Conservation (phyloP, 64 coral and sea anemone species). For the Montipora capricornis region DNA sequence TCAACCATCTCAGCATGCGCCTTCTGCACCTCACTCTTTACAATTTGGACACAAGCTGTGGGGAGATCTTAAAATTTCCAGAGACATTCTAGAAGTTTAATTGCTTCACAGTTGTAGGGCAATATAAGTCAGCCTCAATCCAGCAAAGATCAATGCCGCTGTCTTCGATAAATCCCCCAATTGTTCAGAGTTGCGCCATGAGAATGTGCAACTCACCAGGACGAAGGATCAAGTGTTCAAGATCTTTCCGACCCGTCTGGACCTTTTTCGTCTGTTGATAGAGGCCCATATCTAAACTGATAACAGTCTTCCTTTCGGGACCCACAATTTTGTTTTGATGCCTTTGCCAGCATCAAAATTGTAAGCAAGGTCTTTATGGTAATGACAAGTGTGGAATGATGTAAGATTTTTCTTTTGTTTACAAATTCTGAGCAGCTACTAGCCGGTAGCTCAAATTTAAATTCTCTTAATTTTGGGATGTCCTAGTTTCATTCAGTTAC, state of each 20-base stretch:
- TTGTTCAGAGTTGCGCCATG: conserved; percentile 24
- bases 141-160: too few relatives aligned
- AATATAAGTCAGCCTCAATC: too few relatives aligned
- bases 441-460: conserved; percentile 4
- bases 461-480: conserved; percentile 45
- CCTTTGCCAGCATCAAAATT: conserved; percentile 2
- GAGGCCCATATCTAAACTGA: not conserved
- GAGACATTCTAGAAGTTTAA: not conserved
- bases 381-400: not conserved
- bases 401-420: not conserved
- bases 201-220: conserved; percentile 38
- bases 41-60: not conserved
- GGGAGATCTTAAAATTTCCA: not conserved
- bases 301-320: too few relatives aligned
- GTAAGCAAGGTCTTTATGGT: not conserved
- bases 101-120: too few relatives aligned
- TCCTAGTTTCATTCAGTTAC: too few relatives aligned
- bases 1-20: not conserved
- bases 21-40: conserved; percentile 2
- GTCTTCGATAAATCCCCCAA: conserved; percentile 28
- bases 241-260: not conserved
- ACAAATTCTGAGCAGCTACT: conserved; percentile 44
- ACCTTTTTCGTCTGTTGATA: conserved; percentile 36
- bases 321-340: conserved; percentile 15
- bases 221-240: conserved; percentile 5